Base-by-base conservation (phyloP, 92 coral and sea anemone species). In the Porites lobata region DNA sequence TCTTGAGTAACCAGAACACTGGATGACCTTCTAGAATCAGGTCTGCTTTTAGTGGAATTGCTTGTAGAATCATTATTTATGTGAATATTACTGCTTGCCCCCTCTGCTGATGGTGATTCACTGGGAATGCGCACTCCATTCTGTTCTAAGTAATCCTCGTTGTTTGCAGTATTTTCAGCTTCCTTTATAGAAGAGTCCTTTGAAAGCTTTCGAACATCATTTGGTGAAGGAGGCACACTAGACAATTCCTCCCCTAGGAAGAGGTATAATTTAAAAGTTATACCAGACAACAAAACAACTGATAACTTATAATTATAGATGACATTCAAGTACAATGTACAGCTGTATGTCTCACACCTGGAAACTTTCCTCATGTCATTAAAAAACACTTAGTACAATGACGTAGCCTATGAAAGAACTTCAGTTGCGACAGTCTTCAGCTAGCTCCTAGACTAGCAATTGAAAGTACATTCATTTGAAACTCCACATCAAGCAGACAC, bases 201-300 rank as follows among this genome's bases (percentile, higher is more conserved):
- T 29, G 86, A 82, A 26, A 71, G 22, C 58, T 29, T 58, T 17
- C 22, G 69, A 32, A 43, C 38, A 26, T 57, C 64, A 51, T 17
- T 61, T 53, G 77, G 67, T 18, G 75, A 69, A 20, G 57, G 57
- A 1, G 72, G 72, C 7, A 65, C 15, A 43, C 19, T n/a, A 29
- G 72, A 82, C 53, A 82, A 57, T 6, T 82, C 86, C 63, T 82
- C 86, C 9, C 86, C 86, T 82, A 29, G 12, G 19, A 58, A 53
- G 47, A 15, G 17, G 24, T 2, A 86, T 86, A 2, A 9, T 56
- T 56, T 56, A 62, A 98, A 62, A 62, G 8, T 56, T 62, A 62
- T 38, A 38, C 47, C 6, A 38, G 47, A 38, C 47, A 38, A 38
- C 6, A 38, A 38, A 38, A 4, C 6, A 38, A 38, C 47, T 4